Conservation (phyloP, 2,113 vertebrate genomes). For the Petromus typicus region DNA sequence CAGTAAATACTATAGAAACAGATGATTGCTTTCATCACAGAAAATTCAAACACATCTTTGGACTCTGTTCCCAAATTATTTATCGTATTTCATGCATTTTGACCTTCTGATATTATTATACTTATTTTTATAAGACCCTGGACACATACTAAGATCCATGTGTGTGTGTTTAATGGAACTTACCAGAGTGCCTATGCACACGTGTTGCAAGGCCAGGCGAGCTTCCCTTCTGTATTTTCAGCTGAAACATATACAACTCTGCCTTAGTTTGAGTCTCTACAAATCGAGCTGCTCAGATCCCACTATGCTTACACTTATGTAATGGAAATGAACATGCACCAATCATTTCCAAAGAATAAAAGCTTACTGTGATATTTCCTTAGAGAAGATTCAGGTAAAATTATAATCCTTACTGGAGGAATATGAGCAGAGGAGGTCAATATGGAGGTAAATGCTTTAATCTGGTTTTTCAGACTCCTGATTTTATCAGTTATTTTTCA, state of each 20-base stretch:
- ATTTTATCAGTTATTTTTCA: not conserved
- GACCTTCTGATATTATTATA: not conserved
- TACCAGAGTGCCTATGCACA: too few relatives aligned
- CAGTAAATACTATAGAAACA: accelerated
- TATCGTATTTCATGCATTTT: not conserved
- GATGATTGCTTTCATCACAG: not conserved
- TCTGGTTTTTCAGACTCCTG: not conserved
- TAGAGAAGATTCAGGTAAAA: not conserved
- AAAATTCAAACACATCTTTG: not conserved
- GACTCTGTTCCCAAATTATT: not conserved
- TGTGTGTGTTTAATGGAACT: accelerated
- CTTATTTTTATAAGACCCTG: not conserved
- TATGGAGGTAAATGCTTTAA: not conserved
- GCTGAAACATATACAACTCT: not conserved
- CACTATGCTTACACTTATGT: not conserved
- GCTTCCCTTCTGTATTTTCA: not conserved
- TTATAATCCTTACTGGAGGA: not conserved
- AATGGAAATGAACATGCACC: not conserved
- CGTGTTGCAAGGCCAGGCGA: accelerated
- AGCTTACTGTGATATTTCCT: not conserved
- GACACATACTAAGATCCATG: not conserved
- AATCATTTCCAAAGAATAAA: not conserved
- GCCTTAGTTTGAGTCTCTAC: not conserved
- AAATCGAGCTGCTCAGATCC: not conserved
- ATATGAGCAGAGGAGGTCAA: not conserved